Percentiles rank a stretch among this genome's conserved stretches.
phyloP scores from a whole-genome alignment of 2,113 vertebrate species.

The Echinops telfairi region DNA sequence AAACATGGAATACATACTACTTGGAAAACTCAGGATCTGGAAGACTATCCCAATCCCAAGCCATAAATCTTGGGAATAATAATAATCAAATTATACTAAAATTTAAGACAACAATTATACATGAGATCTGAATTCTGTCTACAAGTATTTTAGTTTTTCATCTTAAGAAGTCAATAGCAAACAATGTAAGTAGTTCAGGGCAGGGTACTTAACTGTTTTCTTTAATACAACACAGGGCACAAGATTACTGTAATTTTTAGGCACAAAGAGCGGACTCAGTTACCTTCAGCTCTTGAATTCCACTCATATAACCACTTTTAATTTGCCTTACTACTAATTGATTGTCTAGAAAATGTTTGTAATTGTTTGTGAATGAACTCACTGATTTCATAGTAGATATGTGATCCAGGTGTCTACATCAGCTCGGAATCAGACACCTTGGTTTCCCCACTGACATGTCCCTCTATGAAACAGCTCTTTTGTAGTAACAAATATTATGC shows the following conservation, averaged over 20 bases:
- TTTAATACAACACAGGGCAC: not conserved
- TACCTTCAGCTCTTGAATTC: not conserved
- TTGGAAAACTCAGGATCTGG: not conserved
- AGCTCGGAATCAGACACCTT: not conserved
- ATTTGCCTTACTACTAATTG: slow-evolving; percentile 6
- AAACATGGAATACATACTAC: not conserved
- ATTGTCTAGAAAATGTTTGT: not conserved
- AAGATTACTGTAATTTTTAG: not conserved
- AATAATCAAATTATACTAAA: not conserved
- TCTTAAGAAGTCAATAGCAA: slow-evolving; percentile 33
- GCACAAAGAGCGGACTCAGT: too few relatives aligned
- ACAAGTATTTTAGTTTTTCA: not conserved
- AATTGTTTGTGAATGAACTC: not conserved
- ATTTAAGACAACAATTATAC: slow-evolving; percentile 33
- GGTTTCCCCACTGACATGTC: not conserved
- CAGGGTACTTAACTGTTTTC: not conserved
- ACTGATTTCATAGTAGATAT: not conserved
- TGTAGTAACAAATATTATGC: not conserved
- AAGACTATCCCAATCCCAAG: not conserved
- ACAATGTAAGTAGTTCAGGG: not conserved
- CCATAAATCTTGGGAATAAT: not conserved
- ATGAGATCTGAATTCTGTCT: slow-evolving; percentile 4
- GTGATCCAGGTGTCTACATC: not conserved
- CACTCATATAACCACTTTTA: not conserved
- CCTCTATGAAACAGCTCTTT: not conserved